A percentile compares a stretch with the other conserved stretches of the same genome.
Conservation (phyloP, 2,888 invertebrate genomes). For the Xestia c-nigrum region DNA sequence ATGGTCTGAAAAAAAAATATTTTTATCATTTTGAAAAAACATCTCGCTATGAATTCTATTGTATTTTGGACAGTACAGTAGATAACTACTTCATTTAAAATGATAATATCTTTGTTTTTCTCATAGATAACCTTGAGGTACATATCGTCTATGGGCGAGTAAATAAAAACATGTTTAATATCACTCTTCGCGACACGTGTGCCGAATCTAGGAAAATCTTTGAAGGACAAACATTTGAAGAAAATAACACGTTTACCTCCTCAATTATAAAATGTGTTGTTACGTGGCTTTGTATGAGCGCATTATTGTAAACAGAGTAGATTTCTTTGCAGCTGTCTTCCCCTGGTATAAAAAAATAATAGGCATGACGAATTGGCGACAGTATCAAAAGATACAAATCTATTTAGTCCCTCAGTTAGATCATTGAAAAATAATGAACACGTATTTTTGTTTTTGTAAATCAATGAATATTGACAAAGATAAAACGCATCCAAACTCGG, state of each 20-base stretch:
- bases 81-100: background rate
- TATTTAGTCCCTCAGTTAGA: too few species aligned
- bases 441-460: too few species aligned
- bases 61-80: background rate
- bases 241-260: slow-evolving; percentile 24
- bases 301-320: background rate
- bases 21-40: background rate
- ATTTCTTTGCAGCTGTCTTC: background rate
- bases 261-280: background rate
- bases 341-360: background rate
- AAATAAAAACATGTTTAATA: slow-evolving; percentile 21
- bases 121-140: slow-evolving; percentile 7
- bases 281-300: background rate
- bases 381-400: too few species aligned
- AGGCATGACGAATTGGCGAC: too few species aligned
- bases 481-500: too few species aligned
- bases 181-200: slow-evolving; percentile 14
- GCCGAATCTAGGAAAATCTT: background rate
- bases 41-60: background rate
- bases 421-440: too few species aligned
- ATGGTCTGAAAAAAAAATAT: too few species aligned
- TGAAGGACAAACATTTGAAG: background rate
- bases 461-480: too few species aligned
- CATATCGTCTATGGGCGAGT: background rate
- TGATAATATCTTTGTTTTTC: slow-evolving; percentile 13